Evolutionary conservation across 2,888 invertebrate genomes (phyloP).

Genomic region (Meteorus colon): DNA sequence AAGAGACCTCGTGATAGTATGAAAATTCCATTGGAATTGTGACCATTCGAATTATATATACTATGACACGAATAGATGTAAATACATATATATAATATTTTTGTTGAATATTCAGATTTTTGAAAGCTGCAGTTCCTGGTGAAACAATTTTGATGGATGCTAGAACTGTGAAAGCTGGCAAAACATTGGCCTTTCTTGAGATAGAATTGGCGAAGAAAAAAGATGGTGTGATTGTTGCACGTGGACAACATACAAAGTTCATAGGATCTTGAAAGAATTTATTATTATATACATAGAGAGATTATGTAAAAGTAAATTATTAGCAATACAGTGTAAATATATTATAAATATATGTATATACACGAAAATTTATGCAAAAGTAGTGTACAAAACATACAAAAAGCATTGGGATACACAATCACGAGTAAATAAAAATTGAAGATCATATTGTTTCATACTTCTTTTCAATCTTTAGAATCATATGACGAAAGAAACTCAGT

Average conservation of each 20-base stretch:
- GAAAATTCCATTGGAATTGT: too few species aligned
- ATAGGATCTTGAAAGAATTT: conserved; percentile 59
- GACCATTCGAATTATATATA: too few species aligned
- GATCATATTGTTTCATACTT: too few species aligned
- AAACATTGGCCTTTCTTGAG: conserved; percentile 86
- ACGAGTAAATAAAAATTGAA: too few species aligned
- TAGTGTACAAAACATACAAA: not conserved
- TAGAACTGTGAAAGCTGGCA: conserved; percentile 83
- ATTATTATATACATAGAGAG: conserved; percentile 41
- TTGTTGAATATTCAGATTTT: conserved; percentile 77
- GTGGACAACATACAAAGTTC: conserved; percentile 90
- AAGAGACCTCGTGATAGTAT: too few species aligned
- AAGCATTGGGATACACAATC: not conserved
- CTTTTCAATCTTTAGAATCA: too few species aligned
- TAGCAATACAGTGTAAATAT: conserved; percentile 24
- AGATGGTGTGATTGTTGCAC: conserved; percentile 83
- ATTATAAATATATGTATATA: conserved; percentile 42
- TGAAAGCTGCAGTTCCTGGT: conserved; percentile 84
- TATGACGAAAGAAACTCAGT: too few species aligned
- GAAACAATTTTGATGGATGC: conserved; percentile 88
- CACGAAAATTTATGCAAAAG: conserved; percentile 29
- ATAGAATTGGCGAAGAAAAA: conserved; percentile 86
- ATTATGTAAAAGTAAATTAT: conserved; percentile 33
- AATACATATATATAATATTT: conserved; percentile 18
- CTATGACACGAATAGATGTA: too few species aligned